phyloP scores from a whole-genome alignment of 2,113 vertebrate species.

The Sinocyclocheilus anshuiensis region DNA sequence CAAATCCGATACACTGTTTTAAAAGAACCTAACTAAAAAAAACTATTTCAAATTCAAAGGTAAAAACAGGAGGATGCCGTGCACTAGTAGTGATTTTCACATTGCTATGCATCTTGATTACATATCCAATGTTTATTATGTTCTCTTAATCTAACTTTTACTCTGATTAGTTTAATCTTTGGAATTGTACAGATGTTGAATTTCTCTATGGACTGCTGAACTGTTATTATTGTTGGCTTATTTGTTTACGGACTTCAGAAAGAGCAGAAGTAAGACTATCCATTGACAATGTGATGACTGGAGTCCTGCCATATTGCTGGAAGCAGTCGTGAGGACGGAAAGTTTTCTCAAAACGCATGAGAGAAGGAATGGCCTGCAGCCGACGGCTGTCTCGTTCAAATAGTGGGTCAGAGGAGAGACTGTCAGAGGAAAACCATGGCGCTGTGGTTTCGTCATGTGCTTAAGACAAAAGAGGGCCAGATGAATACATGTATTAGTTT shows the following conservation, averaged over 20 bases:
- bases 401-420: constrained; percentile 67
- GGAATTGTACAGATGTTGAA: not conserved
- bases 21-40: not conserved
- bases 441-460: constrained; percentile 50
- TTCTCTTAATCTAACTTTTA: not conserved
- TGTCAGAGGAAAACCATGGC: constrained; percentile 69
- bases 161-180: not conserved
- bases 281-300: constrained; percentile 48
- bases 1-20: not conserved
- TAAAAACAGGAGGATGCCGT: not conserved
- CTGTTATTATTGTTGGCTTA: constrained; percentile 19
- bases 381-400: constrained; percentile 81
- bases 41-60: not conserved
- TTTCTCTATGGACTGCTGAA: not conserved
- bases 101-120: not conserved
- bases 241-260: constrained; percentile 41
- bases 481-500: not conserved
- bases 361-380: constrained; percentile 49
- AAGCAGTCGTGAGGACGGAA: constrained; percentile 43
- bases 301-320: constrained; percentile 50
- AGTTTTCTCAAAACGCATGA: constrained; percentile 20
- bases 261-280: constrained; percentile 26
- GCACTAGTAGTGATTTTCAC: not conserved
- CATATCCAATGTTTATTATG: not conserved
- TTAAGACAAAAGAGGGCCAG: not conserved